phyloP scores from a whole-genome alignment of 2,888 invertebrate species.

The Cynaeus angustus region DNA sequence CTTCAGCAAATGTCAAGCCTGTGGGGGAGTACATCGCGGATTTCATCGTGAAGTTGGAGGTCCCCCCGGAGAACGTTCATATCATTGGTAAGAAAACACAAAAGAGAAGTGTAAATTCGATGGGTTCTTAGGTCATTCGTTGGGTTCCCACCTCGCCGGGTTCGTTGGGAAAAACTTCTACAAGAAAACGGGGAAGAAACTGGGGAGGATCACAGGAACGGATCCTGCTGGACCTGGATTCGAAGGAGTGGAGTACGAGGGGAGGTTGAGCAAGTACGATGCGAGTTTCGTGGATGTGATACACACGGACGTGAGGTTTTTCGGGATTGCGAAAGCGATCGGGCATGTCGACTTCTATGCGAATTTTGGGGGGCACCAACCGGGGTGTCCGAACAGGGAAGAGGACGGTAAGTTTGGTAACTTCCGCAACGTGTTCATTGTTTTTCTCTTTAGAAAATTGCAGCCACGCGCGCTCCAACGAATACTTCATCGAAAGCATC shows the following conservation, averaged over 20 bases:
- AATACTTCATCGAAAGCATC: constrained; percentile 72
- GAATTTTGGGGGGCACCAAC: constrained; percentile 81
- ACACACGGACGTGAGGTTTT: constrained; percentile 80
- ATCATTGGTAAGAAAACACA: constrained; percentile 68
- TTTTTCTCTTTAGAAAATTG: constrained; percentile 70
- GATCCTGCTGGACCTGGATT: constrained; percentile 71
- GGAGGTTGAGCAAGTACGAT: constrained; percentile 81
- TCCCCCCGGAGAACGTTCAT: constrained; percentile 68
- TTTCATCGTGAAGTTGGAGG: constrained; percentile 64
- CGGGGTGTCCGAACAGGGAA: constrained; percentile 74
- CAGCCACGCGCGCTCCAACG: constrained; percentile 71
- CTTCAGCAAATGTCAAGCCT: constrained; percentile 70
- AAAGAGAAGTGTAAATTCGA: neutral
- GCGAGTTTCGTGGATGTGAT: constrained; percentile 84
- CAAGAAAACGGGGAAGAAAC: constrained; percentile 60
- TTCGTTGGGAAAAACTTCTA: constrained; percentile 59
- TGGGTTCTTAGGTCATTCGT: constrained; percentile 60
- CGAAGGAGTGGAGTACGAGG: constrained; percentile 39
- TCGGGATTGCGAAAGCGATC: constrained; percentile 76
- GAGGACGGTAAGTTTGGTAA: constrained; percentile 60
- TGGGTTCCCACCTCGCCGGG: constrained; percentile 64
- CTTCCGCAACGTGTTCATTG: too few relatives aligned
- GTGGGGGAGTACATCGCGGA: constrained; percentile 70
- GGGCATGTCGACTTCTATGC: constrained; percentile 86
- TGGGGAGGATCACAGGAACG: constrained; percentile 71